Conservation (phyloP, 2,888 invertebrate species). For the Bruchidius siliquastri region DNA sequence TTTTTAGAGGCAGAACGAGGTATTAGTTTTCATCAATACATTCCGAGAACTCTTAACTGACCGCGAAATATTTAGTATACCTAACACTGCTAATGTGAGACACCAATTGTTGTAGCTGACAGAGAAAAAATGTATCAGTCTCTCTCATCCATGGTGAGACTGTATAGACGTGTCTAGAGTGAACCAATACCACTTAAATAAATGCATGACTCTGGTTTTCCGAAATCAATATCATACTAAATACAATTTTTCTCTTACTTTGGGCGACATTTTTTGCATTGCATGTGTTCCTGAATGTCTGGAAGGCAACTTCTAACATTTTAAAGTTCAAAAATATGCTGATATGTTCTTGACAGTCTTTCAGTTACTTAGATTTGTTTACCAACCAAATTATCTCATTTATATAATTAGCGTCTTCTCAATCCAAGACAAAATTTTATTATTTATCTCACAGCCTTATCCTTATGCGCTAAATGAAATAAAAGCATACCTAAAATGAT, state of each 20-base stretch:
- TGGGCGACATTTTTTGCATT: background rate
- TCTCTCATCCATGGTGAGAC: background rate
- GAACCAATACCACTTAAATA: background rate
- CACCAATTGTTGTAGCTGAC: background rate
- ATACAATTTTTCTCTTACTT: background rate
- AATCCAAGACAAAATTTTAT: background rate
- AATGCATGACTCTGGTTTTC: background rate
- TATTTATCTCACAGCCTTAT: too few relatives aligned
- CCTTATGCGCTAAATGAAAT: too few relatives aligned
- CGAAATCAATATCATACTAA: background rate
- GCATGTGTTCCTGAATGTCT: background rate
- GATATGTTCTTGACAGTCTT: constrained; percentile 1
- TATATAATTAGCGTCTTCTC: background rate
- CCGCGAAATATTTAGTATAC: too few relatives aligned
- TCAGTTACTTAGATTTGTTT: background rate
- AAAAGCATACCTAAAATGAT: too few relatives aligned
- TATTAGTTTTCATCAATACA: too few relatives aligned
- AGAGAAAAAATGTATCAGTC: background rate
- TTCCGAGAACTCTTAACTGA: too few relatives aligned
- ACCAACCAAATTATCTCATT: background rate
- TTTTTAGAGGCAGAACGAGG: too few relatives aligned
- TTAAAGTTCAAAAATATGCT: background rate
- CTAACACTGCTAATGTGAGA: too few relatives aligned
- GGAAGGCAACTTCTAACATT: background rate
- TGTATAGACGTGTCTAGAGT: background rate